Evolutionary conservation across 2,797 vertebrate species (phyloP), one percentile per base, ranked within the genome.

Genomic region (Sphenodon punctatus): DNA sequence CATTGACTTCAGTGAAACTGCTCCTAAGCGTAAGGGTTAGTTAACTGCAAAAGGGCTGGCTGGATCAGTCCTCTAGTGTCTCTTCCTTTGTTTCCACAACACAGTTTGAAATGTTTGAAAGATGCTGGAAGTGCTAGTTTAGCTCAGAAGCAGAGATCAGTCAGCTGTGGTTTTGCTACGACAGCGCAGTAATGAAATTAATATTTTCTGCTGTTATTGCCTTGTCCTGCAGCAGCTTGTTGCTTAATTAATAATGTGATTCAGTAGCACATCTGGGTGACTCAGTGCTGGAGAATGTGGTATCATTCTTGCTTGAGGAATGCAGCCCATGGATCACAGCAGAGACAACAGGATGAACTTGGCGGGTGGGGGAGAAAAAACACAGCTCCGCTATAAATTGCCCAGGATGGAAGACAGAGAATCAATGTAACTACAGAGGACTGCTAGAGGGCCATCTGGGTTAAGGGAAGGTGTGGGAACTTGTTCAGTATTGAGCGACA

Each of bases 251-350:
- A 46, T 36, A 30, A 7, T 51, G 73, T 56, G 63, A 59, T 48
- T 73, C 36, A 19, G 13, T 23, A 46, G 42, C 22, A 17, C 10
- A 10, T 13, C 46, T 36, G 68, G 61, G 1, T 32, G 46, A 67
- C 53, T 3, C 2, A 30, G 20, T 69, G 13, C 5, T 15, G 8
- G 20, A 22, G 3, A 45, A 38, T 48, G 32, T 7, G 51, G 30
- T 38, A 58, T 53, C 43, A 27, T 61, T 42, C 67, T 67, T 65
- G 51, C 53, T 53, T 73, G 10, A 60, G 9, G 45, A 67, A 65
- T 59, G 64, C 20, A 30, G 48, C 59, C 20, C 46, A 23, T 60
- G 55, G 41, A 39, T 14, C 4, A 38, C 19, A 38, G 36, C 25
- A 43, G 32, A 53, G 55, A 32, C 25, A 51, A 25, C 19, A 16